These are phyloP conservation scores for Taeniopygia guttata DNA, from an alignment of 2,797 vertebrate genomes.

Conservation along the genomic window DNA sequence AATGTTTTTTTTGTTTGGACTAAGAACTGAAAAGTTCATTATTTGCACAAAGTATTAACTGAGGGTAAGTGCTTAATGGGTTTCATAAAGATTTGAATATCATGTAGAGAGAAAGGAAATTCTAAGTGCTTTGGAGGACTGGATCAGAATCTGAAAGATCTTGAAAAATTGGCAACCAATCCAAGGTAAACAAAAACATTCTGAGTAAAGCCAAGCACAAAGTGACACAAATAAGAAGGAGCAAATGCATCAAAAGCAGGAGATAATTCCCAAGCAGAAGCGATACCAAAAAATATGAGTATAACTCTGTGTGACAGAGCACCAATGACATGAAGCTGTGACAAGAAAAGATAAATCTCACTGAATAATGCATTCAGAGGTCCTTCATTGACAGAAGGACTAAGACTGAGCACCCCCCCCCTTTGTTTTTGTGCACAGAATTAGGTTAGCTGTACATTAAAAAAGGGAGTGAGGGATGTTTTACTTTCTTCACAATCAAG, in stretches of 20 bases:
- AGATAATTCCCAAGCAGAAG: not conserved
- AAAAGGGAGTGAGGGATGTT: not conserved
- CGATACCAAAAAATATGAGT: not conserved
- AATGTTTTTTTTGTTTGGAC: slow-evolving; percentile 4
- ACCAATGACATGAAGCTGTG: not conserved
- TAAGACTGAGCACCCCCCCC: not conserved
- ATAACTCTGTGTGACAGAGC: not conserved
- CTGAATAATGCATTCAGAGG: not conserved
- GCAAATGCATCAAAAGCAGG: not conserved
- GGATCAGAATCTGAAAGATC: not conserved
- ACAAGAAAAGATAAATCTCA: not conserved
- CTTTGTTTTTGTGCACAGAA: not conserved
- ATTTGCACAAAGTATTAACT: slow-evolving; percentile 40
- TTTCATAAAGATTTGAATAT: not conserved
- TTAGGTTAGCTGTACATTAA: not conserved
- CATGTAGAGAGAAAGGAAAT: not conserved
- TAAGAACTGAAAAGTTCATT: not conserved
- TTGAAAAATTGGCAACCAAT: not conserved
- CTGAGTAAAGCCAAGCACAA: not conserved
- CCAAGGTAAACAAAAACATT: not conserved
- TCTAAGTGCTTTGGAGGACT: not conserved
- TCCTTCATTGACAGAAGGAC: not conserved
- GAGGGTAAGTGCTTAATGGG: not conserved
- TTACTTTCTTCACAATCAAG: not conserved
- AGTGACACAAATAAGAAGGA: not conserved